A percentile compares a stretch with the other conserved stretches of the same genome.
These are phyloP conservation scores for Eupithecia vulgata DNA, from an alignment of 2,888 invertebrate genomes.

Conservation along the genomic window DNA sequence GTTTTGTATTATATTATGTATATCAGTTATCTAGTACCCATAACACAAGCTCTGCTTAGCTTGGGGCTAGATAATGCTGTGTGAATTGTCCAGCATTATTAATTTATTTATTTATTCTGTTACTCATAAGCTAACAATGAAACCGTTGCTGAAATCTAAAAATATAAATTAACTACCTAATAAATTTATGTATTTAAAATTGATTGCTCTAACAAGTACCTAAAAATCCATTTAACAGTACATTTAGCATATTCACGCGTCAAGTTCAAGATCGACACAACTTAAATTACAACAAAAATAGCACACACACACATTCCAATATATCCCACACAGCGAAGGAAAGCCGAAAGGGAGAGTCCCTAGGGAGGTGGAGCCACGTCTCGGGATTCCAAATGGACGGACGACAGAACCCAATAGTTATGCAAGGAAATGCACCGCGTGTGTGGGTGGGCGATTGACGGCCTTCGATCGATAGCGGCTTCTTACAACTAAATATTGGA, in stretches of 20 bases:
- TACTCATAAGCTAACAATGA: too few species aligned
- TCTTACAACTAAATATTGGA: constrained; percentile 42
- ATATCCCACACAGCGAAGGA: constrained; percentile 54
- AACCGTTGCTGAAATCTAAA: too few species aligned
- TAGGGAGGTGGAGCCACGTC: constrained; percentile 81
- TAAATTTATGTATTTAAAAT: too few species aligned
- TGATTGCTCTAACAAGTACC: not conserved
- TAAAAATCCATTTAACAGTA: not conserved
- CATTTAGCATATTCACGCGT: constrained; percentile 15
- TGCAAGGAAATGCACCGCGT: constrained; percentile 79
- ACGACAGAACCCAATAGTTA: constrained; percentile 69
- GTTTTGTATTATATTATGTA: too few species aligned
- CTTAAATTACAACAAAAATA: constrained; percentile 66
- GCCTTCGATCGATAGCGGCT: constrained; percentile 57
- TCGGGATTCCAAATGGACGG: constrained; percentile 75
- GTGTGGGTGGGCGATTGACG: constrained; percentile 62
- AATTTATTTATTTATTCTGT: too few species aligned
- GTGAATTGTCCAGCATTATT: too few species aligned
- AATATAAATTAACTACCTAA: too few species aligned
- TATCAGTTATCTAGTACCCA: too few species aligned
- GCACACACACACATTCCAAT: constrained; percentile 57
- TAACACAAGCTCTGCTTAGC: too few species aligned
- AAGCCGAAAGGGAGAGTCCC: constrained; percentile 81
- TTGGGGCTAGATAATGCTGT: too few species aligned
- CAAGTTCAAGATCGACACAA: constrained; percentile 68